Evolutionary conservation across 35 echinoderm and acorn worm genomes (phyloP), one percentile per base, ranked within the genome.

Genomic region (Ophiothrix spiculata): DNA sequence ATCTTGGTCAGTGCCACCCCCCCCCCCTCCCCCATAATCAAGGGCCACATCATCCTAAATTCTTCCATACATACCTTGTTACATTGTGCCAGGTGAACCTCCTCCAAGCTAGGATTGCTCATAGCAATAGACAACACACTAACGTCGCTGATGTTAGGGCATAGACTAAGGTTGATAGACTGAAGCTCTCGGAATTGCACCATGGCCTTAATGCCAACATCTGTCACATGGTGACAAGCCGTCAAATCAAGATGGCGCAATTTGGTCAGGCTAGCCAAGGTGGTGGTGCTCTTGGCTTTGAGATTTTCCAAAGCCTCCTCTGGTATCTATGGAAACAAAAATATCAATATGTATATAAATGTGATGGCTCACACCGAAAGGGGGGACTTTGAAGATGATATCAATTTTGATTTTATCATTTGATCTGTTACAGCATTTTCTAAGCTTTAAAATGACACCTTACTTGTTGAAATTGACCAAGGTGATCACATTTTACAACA

Each of bases 201-300:
- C 16, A 74, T 78, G 15, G 42, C 39, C 33, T 81, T 35, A 46
- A 97, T 89, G 45, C 94, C 82, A 16, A 88, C 38, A 38, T 97
- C 94, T 23, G 94, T 97, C 1, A 97, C 78, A 63, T 92, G 94
- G 39, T 78, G 39, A 42, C 94, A 97, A 36, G 91, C 86, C 75
- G 63, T 90, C 39, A 97, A 75, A 74, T 92, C 69, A 0, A 97
- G 86, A 23, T 73, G 76, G 33, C 92, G 85, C 41, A 97, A 64
- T 19, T 79, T 92, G 38, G 36, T 89, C 38, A 97, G 39, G 29
- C 60, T 60, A 3, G 74, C 64, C 64, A 97, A 77, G 38, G 75
- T 88, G 19, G 84, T 69, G n/a, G 56, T 80, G 31, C 74, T 63
- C 14, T 81, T 77, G 17, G 86, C 77, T 1, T 90, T 75, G 35